Base-by-base conservation (phyloP, 2,113 vertebrate species). In the Onychostoma macrolepis region DNA sequence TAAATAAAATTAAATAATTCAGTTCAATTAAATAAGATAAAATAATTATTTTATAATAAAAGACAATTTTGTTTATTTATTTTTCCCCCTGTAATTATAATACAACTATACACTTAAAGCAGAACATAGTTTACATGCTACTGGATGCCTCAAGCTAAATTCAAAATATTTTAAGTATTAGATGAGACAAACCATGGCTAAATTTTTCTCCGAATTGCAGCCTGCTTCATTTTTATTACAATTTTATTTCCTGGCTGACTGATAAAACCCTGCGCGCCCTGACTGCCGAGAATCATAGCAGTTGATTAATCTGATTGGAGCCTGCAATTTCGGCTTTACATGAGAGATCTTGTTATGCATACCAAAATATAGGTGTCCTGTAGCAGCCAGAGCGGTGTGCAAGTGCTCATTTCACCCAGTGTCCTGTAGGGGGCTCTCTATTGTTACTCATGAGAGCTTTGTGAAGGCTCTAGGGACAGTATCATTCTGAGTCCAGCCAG, bases 351-450 rank as follows among this genome's bases (percentile, higher is more conserved):
- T 3, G 30, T 84, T 8, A 69, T 15, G 28, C 28, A 67, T 21
- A 50, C n/a, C 45, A 69, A 28, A 48, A 48, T 26, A 76, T 76
- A 13, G 6, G 12, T 28, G 74, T 75, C 72, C 38, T 7, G 6
- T 74, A 43, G 0, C 4, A n/a, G n/a, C 3, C 2, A 7, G 0
- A 78, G 43, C 15, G 4, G 12, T 50, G 33, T 2, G 19, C 21
- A 48, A 53, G 19, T 24, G 26, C 11, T 63, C 36, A 41, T 63
- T 30, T n/a, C 63, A n/a, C 19, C 12, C 9, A 2, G 43, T 33
- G 41, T 12, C 81, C 81, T 83, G 81, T 71, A 83, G 81, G 43
- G 61, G 81, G 81, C 81, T 8, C 81, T 53, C 26, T 83, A 45
- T 53, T 43, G 81, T 83, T 83, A 24, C 41, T 83, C 63, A 82